Percentiles rank a stretch among this genome's conserved stretches.
Conservation (phyloP, 2,797 vertebrate species). For the Sarcophilus harrisii region DNA sequence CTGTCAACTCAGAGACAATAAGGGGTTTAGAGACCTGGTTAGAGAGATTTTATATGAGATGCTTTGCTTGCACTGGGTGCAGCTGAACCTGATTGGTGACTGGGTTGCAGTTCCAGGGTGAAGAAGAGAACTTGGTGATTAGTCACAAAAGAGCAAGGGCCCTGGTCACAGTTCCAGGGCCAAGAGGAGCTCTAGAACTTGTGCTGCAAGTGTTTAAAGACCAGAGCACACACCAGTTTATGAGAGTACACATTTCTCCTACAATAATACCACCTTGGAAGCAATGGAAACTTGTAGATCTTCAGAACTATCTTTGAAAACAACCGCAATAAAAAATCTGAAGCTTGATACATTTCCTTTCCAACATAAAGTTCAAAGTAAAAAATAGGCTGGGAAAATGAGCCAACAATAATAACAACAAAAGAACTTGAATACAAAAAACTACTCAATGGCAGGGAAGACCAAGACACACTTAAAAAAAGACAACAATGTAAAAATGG, state of each 20-base stretch:
- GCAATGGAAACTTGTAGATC: neutral
- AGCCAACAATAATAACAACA: neutral
- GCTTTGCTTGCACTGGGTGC: neutral
- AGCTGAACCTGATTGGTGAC: neutral
- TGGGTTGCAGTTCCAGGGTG: neutral
- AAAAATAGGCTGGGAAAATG: neutral
- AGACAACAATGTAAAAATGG: neutral
- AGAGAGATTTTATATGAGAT: neutral
- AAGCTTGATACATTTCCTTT: no score
- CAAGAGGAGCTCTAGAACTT: neutral
- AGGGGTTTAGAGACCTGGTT: neutral
- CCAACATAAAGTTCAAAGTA: neutral
- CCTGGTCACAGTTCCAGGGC: neutral
- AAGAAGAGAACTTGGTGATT: neutral
- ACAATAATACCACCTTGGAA: neutral
- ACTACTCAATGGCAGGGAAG: neutral
- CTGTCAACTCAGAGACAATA: neutral
- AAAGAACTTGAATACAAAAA: neutral
- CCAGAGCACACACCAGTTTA: neutral
- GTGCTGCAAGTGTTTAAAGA: neutral
- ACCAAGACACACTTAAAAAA: neutral
- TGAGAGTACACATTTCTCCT: neutral
- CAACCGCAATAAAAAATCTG: neutral
- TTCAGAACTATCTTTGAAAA: neutral
- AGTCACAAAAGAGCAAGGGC: neutral